Evolutionary conservation across 1,140 invertebrate species (phyloP), one percentile per base, ranked within the genome.

Genomic region (Aphelenchoides avenae): DNA sequence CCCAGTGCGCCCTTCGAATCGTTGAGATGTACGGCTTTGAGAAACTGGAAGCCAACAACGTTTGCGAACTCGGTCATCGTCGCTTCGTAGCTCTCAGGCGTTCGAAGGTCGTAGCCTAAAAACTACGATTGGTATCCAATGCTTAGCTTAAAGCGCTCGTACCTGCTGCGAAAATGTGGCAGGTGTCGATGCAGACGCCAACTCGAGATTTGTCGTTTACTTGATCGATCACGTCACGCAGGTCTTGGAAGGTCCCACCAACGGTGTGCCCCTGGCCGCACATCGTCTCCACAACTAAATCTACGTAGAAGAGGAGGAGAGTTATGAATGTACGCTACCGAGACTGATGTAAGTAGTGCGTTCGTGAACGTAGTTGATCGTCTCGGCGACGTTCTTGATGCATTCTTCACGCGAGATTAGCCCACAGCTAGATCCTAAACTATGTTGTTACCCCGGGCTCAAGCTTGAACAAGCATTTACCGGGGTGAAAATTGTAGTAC

Each of bases 91-190:
- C 78, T 79, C 40, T 76, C 55, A 29, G 76, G 59, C 20, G 72
- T 76, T 7, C 77, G 64, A 15, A 83, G 52, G 64, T 82, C 79
- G 74, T 80, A 82, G 13, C 81, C 81, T 81, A 69, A 63, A 33
- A 41, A 24, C 15, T 24, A 13, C 11, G 29, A 5, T 18, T 15
- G 34, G n/a, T 4, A 7, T 7, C 30, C 7, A 18, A n/a, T 36
- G 27, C 3, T 18, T 46, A 30, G 13, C 4, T 3, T 29, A 36
- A 20, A 24, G 5, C 3, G 26, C 5, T 11, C 11, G 15, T 56
- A 82, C 81, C 81, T 52, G 81, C 82, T 60, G 81, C 82, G 73
- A 81, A 81, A 20, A 81, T 80, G 71, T 83, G 82, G 66, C 82
- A 83, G 0, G 82, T 83, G 61, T 83, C 82, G 15, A 83, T 52